phyloP scores from a whole-genome alignment of 2,113 vertebrate genomes.

The Arothron firmamentum region DNA sequence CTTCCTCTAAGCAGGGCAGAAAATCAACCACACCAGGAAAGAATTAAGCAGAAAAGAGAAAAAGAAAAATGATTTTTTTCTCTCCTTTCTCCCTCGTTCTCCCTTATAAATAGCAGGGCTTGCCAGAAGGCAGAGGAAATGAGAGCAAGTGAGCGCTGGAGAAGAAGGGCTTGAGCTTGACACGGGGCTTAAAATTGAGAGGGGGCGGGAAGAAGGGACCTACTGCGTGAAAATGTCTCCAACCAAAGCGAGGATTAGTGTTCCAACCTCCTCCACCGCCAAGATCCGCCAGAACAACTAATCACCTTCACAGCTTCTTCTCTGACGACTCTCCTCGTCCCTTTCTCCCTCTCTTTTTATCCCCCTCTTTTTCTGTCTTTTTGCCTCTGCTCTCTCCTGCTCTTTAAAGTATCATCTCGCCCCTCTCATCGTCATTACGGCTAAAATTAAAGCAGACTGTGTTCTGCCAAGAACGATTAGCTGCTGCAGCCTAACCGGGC shows the following conservation, averaged over 20 bases:
- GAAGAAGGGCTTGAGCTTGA: conserved; percentile 80
- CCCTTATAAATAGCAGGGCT: conserved; percentile 82
- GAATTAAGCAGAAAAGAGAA: conserved; percentile 72
- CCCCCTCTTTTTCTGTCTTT: conserved; percentile 16
- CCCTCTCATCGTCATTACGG: conserved; percentile 64
- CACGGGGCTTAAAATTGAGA: conserved; percentile 83
- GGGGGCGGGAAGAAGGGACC: conserved; percentile 79
- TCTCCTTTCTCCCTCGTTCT: conserved; percentile 5
- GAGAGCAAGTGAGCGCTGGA: conserved; percentile 76
- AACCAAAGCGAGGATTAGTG: conserved; percentile 83
- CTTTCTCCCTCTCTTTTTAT: conserved; percentile 15
- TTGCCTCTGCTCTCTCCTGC: conserved; percentile 51
- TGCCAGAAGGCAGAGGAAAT: conserved; percentile 83
- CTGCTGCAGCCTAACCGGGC: conserved; percentile 45
- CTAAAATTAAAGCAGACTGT: conserved; percentile 73
- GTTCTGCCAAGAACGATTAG: conserved; percentile 74
- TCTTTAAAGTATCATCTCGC: conserved; percentile 73
- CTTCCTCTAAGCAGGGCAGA: conserved; percentile 78
- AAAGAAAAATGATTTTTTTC: conserved; percentile 79
- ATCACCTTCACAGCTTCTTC: conserved; percentile 73
- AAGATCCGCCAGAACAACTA: conserved; percentile 79
- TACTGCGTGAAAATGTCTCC: conserved; percentile 79
- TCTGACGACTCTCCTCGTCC: conserved; percentile 9
- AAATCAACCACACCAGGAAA: conserved; percentile 79
- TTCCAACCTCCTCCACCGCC: conserved; percentile 77